phyloP scores from a whole-genome alignment of 2,888 invertebrate genomes.

The Acleris cristana region DNA sequence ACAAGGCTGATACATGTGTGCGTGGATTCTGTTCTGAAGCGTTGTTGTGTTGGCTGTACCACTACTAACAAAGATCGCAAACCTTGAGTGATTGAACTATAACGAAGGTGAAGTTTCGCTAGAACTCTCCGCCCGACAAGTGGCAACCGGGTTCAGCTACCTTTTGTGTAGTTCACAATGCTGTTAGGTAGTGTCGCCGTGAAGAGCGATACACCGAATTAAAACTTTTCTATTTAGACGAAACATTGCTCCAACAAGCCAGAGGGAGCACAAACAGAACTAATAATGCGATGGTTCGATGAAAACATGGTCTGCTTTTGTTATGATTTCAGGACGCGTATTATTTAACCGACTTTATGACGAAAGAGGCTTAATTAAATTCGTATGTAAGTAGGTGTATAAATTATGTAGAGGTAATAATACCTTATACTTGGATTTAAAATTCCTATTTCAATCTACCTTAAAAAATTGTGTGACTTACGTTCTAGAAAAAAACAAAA shows the following conservation, averaged over 20 bases:
- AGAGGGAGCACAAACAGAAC: slow-evolving; percentile 52
- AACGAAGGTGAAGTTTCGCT: slow-evolving; percentile 9
- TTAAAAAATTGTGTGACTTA: too few species aligned
- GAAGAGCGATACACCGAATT: slow-evolving; percentile 59
- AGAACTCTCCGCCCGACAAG: slow-evolving; percentile 12
- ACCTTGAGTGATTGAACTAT: neutral
- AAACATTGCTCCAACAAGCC: slow-evolving; percentile 53
- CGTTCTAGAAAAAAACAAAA: too few species aligned
- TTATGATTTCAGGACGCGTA: slow-evolving; percentile 32
- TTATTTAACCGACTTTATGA: too few species aligned
- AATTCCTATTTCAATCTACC: too few species aligned
- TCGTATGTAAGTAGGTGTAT: too few species aligned
- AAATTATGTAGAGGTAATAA: too few species aligned
- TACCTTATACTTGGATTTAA: too few species aligned
- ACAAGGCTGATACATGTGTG: too few species aligned
- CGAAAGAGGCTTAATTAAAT: too few species aligned
- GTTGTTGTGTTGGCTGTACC: too few species aligned
- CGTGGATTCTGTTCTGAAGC: too few species aligned
- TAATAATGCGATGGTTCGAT: slow-evolving; percentile 50
- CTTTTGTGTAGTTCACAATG: slow-evolving; percentile 26
- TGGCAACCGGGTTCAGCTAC: slow-evolving; percentile 19
- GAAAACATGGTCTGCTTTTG: slow-evolving; percentile 59
- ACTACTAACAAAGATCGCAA: too few species aligned
- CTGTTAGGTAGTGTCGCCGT: slow-evolving; percentile 17
- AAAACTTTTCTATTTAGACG: slow-evolving; percentile 73